Evolutionary conservation across 2,888 invertebrate species (phyloP), one percentile per base, ranked within the genome.

Genomic region (Agrotis clavis): DNA sequence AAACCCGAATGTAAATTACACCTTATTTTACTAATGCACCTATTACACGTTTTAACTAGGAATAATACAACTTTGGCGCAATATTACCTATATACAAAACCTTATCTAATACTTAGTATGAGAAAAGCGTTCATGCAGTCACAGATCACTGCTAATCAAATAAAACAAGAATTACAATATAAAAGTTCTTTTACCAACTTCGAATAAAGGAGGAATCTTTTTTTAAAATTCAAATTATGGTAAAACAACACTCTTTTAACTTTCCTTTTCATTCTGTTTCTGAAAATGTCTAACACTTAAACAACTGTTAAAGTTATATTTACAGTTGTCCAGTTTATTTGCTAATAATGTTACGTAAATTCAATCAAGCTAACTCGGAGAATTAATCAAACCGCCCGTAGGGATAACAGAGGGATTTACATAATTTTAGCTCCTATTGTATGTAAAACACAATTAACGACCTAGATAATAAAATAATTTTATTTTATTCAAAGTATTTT

Each of bases 341-440:
- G 45, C 18, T 64, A 76, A 72, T 70, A 74, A 74, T 65, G 51
- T 75, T 45, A 35, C 59, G 59, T 67, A 76, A 78, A 77, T 76
- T 72, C 67, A 78, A 71, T 84, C 72, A 79, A 68, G 77, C 74
- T 54, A 74, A 85, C 74, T 73, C 51, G 56, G 73, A 79, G 71
- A 86, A 84, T 81, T 82, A 85, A 89, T 88, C 81, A 82, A 84
- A 84, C 75, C 80, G 80, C 79, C 84, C 74, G 61, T 47, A 48
- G 71, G 74, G 74, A 84, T 87, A 86, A 85, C 84, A 75, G 81
- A 75, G 80, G 78, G 68, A 88, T 90, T 89, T 88, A 78, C 89
- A 88, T 90, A 86, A 81, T 73, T 77, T 71, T 74, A 50, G 70
- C 64, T 70, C 81, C 84, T 77, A 86, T 89, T 89, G 86, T 87